A percentile compares a stretch with the other conserved stretches of the same genome.
These are phyloP conservation scores for Branchipolynoe longqiensis DNA, from an alignment of 2,888 invertebrate genomes.

Conservation along the genomic window DNA sequence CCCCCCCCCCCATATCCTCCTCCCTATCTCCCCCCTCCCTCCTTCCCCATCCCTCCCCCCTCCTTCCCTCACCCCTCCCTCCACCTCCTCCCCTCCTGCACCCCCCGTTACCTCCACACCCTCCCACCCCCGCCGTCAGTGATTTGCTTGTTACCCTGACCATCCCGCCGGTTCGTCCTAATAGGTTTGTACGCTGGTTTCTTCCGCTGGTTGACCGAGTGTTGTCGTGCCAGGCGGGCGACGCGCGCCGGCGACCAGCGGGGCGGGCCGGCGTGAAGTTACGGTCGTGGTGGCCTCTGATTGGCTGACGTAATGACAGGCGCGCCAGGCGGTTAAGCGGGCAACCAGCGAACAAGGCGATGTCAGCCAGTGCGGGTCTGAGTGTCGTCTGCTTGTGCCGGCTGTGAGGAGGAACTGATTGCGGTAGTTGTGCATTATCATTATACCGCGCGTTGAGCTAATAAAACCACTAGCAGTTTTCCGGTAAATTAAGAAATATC, in stretches of 20 bases:
- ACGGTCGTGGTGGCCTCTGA: conserved; percentile 30
- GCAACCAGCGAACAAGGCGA: not conserved
- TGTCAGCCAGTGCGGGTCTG: conserved; percentile 34
- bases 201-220: conserved; percentile 8
- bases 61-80: not conserved
- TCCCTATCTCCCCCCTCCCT: not conserved
- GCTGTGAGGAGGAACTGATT: too few relatives aligned
- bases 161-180: not conserved
- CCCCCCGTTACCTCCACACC: not conserved
- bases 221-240: conserved; percentile 36
- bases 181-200: conserved; percentile 47
- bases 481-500: too few relatives aligned
- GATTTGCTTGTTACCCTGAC: conserved; percentile 1
- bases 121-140: conserved; percentile 17
- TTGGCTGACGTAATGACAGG: conserved; percentile 55
- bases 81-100: not conserved
- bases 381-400: not conserved
- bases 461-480: too few relatives aligned
- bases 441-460: too few relatives aligned
- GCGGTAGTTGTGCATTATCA: too few relatives aligned
- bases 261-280: conserved; percentile 26
- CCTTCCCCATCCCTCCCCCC: too few relatives aligned
- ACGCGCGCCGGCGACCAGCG: conserved; percentile 35
- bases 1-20: not conserved
- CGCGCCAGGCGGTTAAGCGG: not conserved